Evolutionary conservation across 1,140 invertebrate genomes (phyloP), one percentile per base, ranked within the genome.

Genomic region (Vanessa tameamea): DNA sequence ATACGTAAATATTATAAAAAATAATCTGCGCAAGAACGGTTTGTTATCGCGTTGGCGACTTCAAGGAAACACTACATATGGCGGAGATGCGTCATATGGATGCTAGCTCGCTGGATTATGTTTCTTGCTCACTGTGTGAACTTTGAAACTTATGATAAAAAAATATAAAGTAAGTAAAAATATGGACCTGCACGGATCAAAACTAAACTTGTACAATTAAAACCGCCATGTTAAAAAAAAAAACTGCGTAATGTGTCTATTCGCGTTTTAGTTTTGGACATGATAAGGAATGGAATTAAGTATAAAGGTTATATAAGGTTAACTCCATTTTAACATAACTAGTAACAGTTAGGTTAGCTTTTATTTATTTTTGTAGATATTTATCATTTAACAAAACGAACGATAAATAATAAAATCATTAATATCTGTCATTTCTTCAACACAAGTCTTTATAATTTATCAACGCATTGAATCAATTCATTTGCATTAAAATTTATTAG

Each of bases 11-110:
- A 53, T 67, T 53, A 47, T 23, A 8, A 73, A 72, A 57, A 66
- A 50, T 43, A 48, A 53, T 68, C 65, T 50, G 65, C 63, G 59
- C 48, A 55, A 55, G 64, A 69, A 78, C 23, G 15, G 75, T 75
- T 47, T 65, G 73, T 71, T 75, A 75, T 70, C 76, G 50, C 65
- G 72, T 74, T 84, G 83, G 82, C 79, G 81, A 83, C 81, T 88
- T 85, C 86, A 86, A 90, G 85, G 87, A 90, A 90, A 89, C 82
- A 66, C 82, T 83, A 84, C 88, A 90, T 87, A 87, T 90, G 88
- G 88, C 83, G 43, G 66, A 68, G 82, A 83, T 87, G 85, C 84
- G 85, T 89, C 88, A 90, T 80, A 63, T 50, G 12, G 68, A 69
- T 66, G 51, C 63, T 64, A 75, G 68, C 61, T 31, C 31, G 61